Conservation (phyloP, 1,140 invertebrate genomes). For the Pseudomyrmex concolor region DNA sequence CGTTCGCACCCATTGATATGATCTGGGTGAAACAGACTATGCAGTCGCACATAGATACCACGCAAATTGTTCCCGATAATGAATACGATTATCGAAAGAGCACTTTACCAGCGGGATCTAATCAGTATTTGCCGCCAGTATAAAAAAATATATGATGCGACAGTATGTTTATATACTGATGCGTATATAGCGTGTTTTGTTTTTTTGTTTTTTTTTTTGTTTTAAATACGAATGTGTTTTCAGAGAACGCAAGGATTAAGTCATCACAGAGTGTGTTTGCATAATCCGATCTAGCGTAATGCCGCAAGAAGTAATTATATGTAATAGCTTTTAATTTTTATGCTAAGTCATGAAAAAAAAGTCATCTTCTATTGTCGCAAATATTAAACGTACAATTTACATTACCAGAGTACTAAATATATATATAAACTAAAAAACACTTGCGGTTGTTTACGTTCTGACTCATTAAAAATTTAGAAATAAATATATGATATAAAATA, state of each 20-base stretch:
- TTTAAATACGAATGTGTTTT: constrained; percentile 15
- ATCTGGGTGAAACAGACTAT: constrained; percentile 77
- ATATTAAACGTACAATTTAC: constrained; percentile 11
- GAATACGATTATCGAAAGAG: constrained; percentile 79
- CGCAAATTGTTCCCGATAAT: background rate
- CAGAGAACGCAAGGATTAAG: background rate
- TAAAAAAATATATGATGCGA: constrained; percentile 59
- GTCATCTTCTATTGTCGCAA: background rate
- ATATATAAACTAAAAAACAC: no score
- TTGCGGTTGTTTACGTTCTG: no score
- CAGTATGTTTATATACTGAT: background rate
- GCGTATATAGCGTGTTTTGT: background rate
- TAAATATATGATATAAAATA: no score
- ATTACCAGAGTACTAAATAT: constrained; percentile 10
- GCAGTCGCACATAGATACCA: background rate
- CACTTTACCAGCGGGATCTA: constrained; percentile 71
- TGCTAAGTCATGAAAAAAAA: constrained; percentile 11
- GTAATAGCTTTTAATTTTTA: constrained; percentile 4
- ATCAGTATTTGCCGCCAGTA: constrained; percentile 82
- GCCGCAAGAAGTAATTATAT: constrained; percentile 16
- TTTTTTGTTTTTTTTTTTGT: background rate
- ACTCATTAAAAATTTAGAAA: no score
- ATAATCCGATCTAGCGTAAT: constrained; percentile 50
- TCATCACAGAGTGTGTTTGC: background rate
- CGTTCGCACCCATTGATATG: constrained; percentile 79